Conservation (phyloP, 2,888 invertebrate species). For the Apocheima hispidaria region DNA sequence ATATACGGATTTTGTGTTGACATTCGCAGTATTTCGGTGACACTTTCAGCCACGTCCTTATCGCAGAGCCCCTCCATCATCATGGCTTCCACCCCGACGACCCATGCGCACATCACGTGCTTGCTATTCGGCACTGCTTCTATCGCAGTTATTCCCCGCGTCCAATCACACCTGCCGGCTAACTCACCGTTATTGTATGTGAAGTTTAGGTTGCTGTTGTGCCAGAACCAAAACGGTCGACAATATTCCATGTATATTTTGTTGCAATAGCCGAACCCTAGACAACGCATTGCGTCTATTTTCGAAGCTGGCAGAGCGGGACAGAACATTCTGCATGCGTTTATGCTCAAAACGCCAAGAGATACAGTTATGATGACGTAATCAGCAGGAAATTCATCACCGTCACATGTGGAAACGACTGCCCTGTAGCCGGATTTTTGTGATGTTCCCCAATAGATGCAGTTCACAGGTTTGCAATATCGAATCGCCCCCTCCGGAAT, state of each 20-base stretch:
- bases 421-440: conserved; percentile 79
- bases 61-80: conserved; percentile 89
- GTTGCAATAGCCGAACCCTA: conserved; percentile 91
- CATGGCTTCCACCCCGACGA: conserved; percentile 89
- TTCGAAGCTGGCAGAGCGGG: conserved; percentile 90
- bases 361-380: conserved; percentile 93
- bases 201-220: conserved; percentile 87
- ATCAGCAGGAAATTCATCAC: conserved; percentile 90
- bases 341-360: conserved; percentile 90
- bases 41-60: conserved; percentile 87
- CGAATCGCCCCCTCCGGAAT: conserved; percentile 87
- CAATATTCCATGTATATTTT: conserved; percentile 92
- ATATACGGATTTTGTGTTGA: conserved; percentile 87
- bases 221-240: conserved; percentile 90
- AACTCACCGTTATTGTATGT: conserved; percentile 86
- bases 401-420: conserved; percentile 88
- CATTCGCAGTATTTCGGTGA: conserved; percentile 87
- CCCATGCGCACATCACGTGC: conserved; percentile 89
- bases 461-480: conserved; percentile 90
- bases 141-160: conserved; percentile 89
- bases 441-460: conserved; percentile 89
- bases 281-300: conserved; percentile 88
- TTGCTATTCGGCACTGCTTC: conserved; percentile 89
- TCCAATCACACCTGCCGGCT: conserved; percentile 88
- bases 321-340: conserved; percentile 88